Evolutionary conservation across 1,140 invertebrate species (phyloP).

Genomic region (Trissolcus basalis): DNA sequence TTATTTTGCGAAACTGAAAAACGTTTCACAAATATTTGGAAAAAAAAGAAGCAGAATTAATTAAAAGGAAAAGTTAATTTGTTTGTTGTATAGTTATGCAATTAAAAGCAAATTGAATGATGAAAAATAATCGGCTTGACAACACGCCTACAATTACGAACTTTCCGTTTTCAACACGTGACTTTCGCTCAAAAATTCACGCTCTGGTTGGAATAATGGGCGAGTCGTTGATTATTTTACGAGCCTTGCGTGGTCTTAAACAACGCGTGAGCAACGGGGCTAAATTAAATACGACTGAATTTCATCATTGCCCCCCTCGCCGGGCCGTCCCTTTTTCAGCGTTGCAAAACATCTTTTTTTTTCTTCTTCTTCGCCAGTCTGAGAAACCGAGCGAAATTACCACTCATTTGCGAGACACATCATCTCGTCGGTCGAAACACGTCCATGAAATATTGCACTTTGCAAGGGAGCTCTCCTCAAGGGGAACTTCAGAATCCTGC

Average conservation of each 20-base stretch:
- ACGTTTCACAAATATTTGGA: too few species aligned
- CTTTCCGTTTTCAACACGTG: constrained; percentile 58
- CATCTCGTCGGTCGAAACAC: constrained; percentile 11
- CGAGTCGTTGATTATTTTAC: constrained; percentile 52
- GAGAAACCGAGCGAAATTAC: constrained; percentile 19
- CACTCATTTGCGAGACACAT: not conserved
- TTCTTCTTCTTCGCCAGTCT: not conserved
- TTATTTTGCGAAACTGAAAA: too few species aligned
- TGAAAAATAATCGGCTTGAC: constrained; percentile 49
- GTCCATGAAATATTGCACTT: constrained; percentile 6
- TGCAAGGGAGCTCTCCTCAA: not conserved
- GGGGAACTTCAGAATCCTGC: too few species aligned
- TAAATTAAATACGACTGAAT: constrained; percentile 41
- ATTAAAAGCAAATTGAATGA: constrained; percentile 11
- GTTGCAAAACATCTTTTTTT: constrained; percentile 22
- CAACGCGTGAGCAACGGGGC: constrained; percentile 14
- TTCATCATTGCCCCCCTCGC: constrained; percentile 25
- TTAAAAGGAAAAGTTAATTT: too few species aligned
- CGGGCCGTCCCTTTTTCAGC: constrained; percentile 5
- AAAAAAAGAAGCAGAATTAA: too few species aligned
- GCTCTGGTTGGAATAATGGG: constrained; percentile 57
- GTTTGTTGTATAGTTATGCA: not conserved
- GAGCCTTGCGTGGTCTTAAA: constrained; percentile 41
- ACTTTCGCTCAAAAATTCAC: constrained; percentile 57
- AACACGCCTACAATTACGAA: constrained; percentile 48